Evolutionary conservation across 2,113 vertebrate species (phyloP).

Genomic region (Tympanuchus pallidicinctus): DNA sequence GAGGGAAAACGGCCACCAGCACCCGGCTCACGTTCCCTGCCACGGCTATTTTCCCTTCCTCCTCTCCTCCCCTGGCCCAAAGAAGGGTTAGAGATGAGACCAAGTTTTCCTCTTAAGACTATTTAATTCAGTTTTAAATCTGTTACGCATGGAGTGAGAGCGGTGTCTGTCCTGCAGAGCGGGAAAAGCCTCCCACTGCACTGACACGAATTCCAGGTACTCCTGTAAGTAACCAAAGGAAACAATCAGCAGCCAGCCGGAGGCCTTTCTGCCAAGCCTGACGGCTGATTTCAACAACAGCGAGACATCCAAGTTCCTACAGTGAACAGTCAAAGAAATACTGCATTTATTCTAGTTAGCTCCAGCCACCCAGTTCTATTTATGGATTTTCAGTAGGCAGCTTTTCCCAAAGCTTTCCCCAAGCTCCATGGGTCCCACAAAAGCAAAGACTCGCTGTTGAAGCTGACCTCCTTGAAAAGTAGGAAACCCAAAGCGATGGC

Average conservation of each 20-base stretch:
- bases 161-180: neutral
- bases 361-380: neutral
- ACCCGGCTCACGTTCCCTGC: neutral
- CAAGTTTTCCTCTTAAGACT: neutral
- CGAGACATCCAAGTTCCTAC: neutral
- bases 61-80: no score
- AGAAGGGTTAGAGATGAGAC: neutral
- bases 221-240: neutral
- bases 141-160: neutral
- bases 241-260: neutral
- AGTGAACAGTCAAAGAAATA: neutral
- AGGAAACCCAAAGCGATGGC: neutral
- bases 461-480: neutral
- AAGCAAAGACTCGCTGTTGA: neutral
- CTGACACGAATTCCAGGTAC: neutral
- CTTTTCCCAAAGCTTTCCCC: neutral
- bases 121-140: neutral
- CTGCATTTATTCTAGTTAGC: no score
- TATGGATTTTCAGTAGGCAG: neutral
- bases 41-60: neutral
- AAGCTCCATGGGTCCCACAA: neutral
- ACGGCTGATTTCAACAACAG: neutral
- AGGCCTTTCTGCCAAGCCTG: neutral
- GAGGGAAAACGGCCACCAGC: neutral
- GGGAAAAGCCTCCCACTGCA: neutral